A percentile compares a stretch with the other conserved stretches of the same genome.
Conservation (phyloP, 2,113 vertebrate genomes). For the Cygnus atratus region DNA sequence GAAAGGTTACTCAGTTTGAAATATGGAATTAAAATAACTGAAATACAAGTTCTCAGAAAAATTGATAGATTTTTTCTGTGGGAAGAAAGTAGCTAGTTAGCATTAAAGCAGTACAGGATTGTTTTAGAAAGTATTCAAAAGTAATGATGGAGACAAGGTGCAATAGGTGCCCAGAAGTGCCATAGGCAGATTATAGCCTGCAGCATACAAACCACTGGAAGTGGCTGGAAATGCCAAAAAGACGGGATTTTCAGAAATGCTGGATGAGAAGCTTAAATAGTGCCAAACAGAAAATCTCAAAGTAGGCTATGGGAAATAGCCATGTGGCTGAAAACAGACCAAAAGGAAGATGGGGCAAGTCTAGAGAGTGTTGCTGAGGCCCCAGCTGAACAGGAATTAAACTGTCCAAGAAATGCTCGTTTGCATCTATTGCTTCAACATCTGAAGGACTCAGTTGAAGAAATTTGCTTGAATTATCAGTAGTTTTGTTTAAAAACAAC, state of each 20-base stretch:
- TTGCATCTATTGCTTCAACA: background rate
- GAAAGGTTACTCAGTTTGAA: background rate
- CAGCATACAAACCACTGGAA: background rate
- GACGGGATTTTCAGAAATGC: background rate
- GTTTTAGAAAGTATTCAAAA: background rate
- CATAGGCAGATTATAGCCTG: background rate
- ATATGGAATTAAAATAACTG: background rate
- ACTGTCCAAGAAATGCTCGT: background rate
- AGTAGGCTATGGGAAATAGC: background rate
- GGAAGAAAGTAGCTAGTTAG: background rate
- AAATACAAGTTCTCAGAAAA: background rate
- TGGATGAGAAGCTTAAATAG: background rate
- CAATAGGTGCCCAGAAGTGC: background rate
- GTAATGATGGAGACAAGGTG: background rate
- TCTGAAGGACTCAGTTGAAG: background rate
- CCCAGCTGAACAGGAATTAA: background rate
- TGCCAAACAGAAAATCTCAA: background rate
- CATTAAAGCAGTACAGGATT: background rate
- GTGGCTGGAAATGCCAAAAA: background rate
- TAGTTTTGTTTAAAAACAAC: background rate
- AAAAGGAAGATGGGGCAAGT: background rate
- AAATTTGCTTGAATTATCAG: background rate
- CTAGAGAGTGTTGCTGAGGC: background rate
- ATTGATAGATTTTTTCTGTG: background rate
- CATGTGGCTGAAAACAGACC: background rate